Evolutionary conservation across 1,140 invertebrate species (phyloP).

Genomic region (Drosophila punjabiensis): DNA sequence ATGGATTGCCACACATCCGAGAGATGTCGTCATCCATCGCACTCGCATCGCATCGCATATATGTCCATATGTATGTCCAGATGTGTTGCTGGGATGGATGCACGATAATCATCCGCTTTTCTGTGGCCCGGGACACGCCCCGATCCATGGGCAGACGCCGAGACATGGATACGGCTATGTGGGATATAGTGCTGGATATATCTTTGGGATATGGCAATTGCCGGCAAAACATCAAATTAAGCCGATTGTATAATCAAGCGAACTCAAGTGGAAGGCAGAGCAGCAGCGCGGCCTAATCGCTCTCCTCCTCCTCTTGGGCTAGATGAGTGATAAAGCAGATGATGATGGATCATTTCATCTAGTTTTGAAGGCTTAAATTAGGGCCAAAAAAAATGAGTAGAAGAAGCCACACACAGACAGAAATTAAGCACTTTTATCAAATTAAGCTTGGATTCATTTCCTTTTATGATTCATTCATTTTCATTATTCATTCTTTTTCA

Average conservation of each 20-base stretch:
- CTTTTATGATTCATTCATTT: no score
- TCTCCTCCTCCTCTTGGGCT: slow-evolving; percentile 1
- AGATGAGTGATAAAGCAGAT: slow-evolving; percentile 41
- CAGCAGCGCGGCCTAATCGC: slow-evolving; percentile 24
- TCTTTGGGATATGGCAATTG: slow-evolving; percentile 57
- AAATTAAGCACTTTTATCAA: neutral
- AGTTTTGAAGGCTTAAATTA: slow-evolving; percentile 18
- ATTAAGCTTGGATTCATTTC: no score
- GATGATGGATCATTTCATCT: slow-evolving; percentile 43
- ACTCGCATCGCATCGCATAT: slow-evolving; percentile 18
- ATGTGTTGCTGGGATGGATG: slow-evolving; percentile 21
- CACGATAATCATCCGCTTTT: slow-evolving; percentile 42
- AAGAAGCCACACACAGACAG: slow-evolving; percentile 5
- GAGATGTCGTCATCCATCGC: slow-evolving; percentile 77
- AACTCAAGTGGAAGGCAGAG: slow-evolving; percentile 36
- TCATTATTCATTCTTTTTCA: no score
- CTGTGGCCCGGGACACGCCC: slow-evolving; percentile 59
- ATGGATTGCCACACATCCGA: slow-evolving; percentile 73
- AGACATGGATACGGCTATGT: slow-evolving; percentile 16
- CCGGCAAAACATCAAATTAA: slow-evolving; percentile 75
- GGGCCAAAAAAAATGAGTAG: neutral
- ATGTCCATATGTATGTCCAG: neutral
- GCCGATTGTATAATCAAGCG: slow-evolving; percentile 72
- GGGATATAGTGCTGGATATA: slow-evolving; percentile 6
- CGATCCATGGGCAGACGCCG: slow-evolving; percentile 60